Evolutionary conservation across 2,797 vertebrate species (phyloP), one percentile per base, ranked within the genome.

Genomic region (Nannoperca obscura): DNA sequence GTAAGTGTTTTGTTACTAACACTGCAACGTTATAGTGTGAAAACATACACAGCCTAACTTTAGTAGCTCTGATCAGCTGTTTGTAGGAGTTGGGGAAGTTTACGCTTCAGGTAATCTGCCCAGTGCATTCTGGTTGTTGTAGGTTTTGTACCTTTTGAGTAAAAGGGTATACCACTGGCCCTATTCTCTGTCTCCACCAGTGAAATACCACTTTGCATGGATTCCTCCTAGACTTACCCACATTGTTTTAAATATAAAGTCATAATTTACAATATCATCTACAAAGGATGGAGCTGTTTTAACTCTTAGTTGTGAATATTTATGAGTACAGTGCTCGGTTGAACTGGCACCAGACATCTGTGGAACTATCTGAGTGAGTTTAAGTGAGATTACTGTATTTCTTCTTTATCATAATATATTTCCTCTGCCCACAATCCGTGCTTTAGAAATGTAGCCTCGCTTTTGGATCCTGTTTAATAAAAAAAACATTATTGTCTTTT

Each of bases 401-500:
- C 1, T 54, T 72, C 59, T 62, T 78, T 61, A 63, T 76, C 42
- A 42, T 49, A 22, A 64, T 71, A 42, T 55, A 63, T 68, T 65
- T 72, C 38, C 6, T 80, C 20, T 50, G 4, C 40, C 59, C 59
- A 58, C 36, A 80, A 57, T 38, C 64, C 13, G 61, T 24, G 17
- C 60, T 13, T 78, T 9, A 46, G 46, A 68, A 73, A 61, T 61
- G 3, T 4, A 59, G 3, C 24, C 46, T 27, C 2, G 2, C 63
- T 65, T 78, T 60, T 82, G 76, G 68, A 74, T 42, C n/a, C 14
- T 0, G n/a, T 61, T 38, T 73, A 64, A 76, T 58, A 22, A 81
- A 81, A 89, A 89, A 84, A 59, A 73, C 36, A 58, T 71, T 42
- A 60, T 62, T 54, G 19, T 3, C 47, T 71, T 73, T 59, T 49